Evolutionary conservation across 2,888 invertebrate species (phyloP).

Genomic region (Caenorhabditis sulstoni): DNA sequence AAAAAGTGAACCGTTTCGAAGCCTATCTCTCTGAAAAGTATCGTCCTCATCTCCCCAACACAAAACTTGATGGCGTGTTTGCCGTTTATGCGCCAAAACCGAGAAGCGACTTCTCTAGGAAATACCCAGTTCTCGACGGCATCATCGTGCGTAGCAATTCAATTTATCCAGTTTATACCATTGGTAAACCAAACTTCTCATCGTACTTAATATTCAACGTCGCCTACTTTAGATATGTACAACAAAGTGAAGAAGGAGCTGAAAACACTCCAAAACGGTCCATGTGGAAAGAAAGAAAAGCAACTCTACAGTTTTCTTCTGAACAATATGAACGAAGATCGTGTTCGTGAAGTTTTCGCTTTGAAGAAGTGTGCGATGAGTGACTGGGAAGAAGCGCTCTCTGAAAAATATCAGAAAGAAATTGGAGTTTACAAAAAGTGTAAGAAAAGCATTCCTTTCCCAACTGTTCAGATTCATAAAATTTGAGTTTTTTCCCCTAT

Average conservation of each 20-base stretch:
- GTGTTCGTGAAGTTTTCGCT: slow-evolving; percentile 5
- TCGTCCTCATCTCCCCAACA: background rate
- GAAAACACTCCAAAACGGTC: too few species aligned
- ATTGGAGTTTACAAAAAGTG: background rate
- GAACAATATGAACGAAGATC: background rate
- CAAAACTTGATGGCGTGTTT: background rate
- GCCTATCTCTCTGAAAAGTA: slow-evolving; percentile 19
- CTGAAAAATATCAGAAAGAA: background rate
- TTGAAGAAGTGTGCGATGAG: too few species aligned
- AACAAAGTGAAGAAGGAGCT: slow-evolving; percentile 1
- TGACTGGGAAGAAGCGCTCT: slow-evolving; percentile 11
- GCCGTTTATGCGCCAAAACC: background rate
- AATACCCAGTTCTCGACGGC: background rate
- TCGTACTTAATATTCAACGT: background rate
- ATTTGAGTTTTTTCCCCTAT: too few species aligned
- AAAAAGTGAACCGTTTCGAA: slow-evolving; percentile 9
- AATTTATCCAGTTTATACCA: background rate
- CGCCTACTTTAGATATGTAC: background rate
- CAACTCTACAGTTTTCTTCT: background rate
- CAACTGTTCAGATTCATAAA: background rate
- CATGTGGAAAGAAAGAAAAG: background rate
- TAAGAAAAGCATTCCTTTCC: background rate
- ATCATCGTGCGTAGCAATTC: background rate
- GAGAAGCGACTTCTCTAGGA: background rate
- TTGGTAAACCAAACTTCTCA: slow-evolving; percentile 1